phyloP scores from a whole-genome alignment of 2,888 invertebrate species.

The Ferdinandea cuprea region DNA sequence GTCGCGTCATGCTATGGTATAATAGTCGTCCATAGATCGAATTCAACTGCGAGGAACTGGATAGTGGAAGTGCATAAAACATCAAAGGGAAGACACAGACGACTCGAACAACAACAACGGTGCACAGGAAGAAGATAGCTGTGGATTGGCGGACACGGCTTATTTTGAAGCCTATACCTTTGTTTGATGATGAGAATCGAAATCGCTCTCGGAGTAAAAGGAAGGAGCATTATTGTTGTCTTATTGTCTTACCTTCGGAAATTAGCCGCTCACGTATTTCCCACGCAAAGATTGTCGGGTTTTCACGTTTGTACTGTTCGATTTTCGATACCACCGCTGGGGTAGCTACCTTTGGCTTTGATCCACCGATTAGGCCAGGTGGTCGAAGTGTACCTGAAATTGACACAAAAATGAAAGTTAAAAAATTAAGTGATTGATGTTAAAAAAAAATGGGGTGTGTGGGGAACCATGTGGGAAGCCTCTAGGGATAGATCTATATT shows the following conservation, averaged over 20 bases:
- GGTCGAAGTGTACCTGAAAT: slow-evolving; percentile 93
- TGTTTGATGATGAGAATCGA: slow-evolving; percentile 58
- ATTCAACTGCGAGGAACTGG: neutral
- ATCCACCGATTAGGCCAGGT: slow-evolving; percentile 96
- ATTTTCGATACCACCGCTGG: slow-evolving; percentile 98
- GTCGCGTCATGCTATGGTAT: slow-evolving; percentile 1
- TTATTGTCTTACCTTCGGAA: slow-evolving; percentile 95
- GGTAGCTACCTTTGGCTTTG: slow-evolving; percentile 98
- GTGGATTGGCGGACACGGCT: slow-evolving; percentile 58
- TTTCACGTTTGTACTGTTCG: slow-evolving; percentile 98
- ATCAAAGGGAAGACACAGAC: slow-evolving; percentile 67
- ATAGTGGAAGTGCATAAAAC: slow-evolving; percentile 62
- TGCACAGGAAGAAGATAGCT: slow-evolving; percentile 50
- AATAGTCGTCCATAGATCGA: slow-evolving; percentile 13
- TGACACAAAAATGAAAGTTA: slow-evolving; percentile 44
- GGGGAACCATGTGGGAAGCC: no score
- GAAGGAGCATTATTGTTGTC: slow-evolving; percentile 75
- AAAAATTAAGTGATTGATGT: slow-evolving; percentile 1
- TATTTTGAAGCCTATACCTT: slow-evolving; percentile 31
- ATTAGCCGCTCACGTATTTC: slow-evolving; percentile 98
- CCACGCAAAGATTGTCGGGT: slow-evolving; percentile 99
- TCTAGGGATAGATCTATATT: no score
- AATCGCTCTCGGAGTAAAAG: neutral
- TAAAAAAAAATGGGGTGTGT: no score
- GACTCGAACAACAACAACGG: slow-evolving; percentile 6